phyloP scores from a whole-genome alignment of 2,113 vertebrate species.

The Zosterops hypoxanthus region DNA sequence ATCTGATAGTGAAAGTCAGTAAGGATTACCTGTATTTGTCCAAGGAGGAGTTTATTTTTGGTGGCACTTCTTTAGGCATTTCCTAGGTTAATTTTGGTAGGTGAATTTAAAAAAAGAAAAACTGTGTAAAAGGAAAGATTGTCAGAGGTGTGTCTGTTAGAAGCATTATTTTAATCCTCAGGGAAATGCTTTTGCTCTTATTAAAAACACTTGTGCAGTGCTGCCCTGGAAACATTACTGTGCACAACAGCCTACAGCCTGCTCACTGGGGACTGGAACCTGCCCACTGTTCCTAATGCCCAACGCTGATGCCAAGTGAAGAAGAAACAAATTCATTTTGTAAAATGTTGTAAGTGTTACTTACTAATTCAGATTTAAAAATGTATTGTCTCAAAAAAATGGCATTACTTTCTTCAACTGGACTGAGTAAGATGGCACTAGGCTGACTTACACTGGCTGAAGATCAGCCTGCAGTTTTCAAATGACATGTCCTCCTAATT shows the following conservation, averaged over 20 bases:
- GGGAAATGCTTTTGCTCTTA: not conserved
- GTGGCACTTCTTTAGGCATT: not conserved
- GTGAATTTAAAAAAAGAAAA: not conserved
- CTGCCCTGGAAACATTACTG: not conserved
- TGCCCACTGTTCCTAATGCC: not conserved
- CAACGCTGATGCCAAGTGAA: rapidly evolving
- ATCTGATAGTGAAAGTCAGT: not conserved
- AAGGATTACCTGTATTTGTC: not conserved
- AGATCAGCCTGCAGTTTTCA: not conserved
- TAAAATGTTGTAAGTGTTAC: not conserved
- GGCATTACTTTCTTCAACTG: rapidly evolving
- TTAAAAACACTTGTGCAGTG: not conserved
- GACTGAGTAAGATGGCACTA: not conserved
- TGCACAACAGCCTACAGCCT: not conserved
- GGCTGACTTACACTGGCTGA: not conserved
- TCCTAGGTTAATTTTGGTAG: not conserved
- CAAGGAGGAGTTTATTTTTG: not conserved
- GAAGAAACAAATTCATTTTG: not conserved
- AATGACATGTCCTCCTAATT: not conserved
- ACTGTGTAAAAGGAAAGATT: not conserved
- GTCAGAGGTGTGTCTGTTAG: not conserved
- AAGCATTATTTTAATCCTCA: not conserved
- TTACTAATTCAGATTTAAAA: not conserved
- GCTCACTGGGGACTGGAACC: not conserved
- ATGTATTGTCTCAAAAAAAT: not conserved